Percentiles rank a stretch among this genome's conserved stretches.
Conservation (phyloP, 23 tunicate species). For the Oikopleura dioica region DNA sequence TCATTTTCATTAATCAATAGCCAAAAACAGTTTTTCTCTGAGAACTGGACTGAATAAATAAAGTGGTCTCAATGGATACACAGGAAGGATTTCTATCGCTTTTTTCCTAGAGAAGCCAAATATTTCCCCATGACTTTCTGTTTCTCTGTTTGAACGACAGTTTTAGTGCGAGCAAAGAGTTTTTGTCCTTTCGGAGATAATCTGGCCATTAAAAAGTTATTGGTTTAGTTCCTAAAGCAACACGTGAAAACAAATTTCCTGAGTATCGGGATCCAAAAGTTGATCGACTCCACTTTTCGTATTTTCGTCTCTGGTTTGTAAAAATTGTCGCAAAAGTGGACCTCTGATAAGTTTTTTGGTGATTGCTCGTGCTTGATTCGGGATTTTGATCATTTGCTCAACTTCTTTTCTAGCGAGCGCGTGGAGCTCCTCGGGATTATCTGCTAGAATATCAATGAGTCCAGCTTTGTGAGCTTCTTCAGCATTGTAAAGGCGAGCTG, state of each 20-base stretch:
- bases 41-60: no score
- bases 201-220: no score
- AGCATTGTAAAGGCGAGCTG: neutral
- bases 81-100: neutral
- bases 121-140: slow-evolving; percentile 12
- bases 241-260: no score
- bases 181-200: no score
- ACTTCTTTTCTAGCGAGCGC: neutral
- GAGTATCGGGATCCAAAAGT: slow-evolving; percentile 5
- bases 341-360: neutral
- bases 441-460: neutral
- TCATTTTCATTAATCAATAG: no score
- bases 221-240: no score
- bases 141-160: no score
- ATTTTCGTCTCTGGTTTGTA: neutral
- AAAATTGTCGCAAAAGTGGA: neutral
- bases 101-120: neutral
- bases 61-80: no score
- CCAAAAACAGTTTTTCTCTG: no score
- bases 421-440: neutral
- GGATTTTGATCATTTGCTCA: neutral
- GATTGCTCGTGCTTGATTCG: neutral
- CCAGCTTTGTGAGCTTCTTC: neutral
- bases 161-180: no score
- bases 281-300: neutral